A percentile compares a stretch with the other conserved stretches of the same genome.
phyloP scores from a whole-genome alignment of 2,888 invertebrate species.

The Lathronympha strigana region DNA sequence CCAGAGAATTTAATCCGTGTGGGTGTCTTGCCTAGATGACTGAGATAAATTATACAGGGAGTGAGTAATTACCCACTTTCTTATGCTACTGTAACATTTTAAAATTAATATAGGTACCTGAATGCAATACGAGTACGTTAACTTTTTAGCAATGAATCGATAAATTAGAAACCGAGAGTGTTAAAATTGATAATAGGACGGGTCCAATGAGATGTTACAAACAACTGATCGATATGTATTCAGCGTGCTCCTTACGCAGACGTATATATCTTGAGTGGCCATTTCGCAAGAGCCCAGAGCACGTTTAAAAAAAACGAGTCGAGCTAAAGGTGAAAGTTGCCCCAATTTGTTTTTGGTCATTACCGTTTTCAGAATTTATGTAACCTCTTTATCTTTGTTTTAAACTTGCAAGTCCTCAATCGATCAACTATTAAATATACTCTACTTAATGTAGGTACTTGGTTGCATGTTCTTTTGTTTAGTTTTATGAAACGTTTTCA shows the following conservation, averaged over 20 bases:
- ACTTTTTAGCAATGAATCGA: background rate
- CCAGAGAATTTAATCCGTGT: conserved; percentile 20
- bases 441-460: too few species aligned
- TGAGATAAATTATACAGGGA: conserved; percentile 8
- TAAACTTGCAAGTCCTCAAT: too few species aligned
- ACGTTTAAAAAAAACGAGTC: conserved; percentile 19
- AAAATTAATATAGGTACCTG: background rate
- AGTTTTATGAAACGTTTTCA: too few species aligned
- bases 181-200: background rate
- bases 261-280: conserved; percentile 21
- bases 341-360: background rate
- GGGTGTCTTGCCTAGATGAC: conserved; percentile 32
- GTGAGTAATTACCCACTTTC: conserved; percentile 5
- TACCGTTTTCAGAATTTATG: conserved; percentile 19
- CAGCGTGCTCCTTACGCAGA: conserved; percentile 7
- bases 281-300: conserved; percentile 30
- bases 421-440: too few species aligned
- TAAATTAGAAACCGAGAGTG: background rate
- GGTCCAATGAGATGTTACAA: background rate
- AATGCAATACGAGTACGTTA: background rate
- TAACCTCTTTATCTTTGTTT: background rate
- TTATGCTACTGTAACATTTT: background rate
- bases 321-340: conserved; percentile 27
- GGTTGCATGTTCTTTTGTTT: too few species aligned
- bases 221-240: conserved; percentile 2